Base-by-base conservation (phyloP, 2,797 vertebrate genomes). In the Cygnus olor region DNA sequence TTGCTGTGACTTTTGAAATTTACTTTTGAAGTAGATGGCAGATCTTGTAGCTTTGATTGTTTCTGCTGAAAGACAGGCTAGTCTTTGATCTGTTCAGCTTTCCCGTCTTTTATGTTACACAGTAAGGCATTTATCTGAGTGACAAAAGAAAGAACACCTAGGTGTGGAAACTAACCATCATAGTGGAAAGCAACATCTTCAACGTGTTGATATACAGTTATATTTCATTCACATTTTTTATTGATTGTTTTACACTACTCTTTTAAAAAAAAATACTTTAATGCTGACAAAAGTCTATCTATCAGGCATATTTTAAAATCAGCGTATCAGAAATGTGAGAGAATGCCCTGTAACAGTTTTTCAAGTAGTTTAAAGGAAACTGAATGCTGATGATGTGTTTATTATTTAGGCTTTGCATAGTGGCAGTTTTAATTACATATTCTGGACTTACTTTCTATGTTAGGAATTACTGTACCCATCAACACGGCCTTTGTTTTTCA, bases 11-110 rank as follows among this genome's bases (percentile, higher is more conserved):
- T 97, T 96, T 86, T 51, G 49, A 25, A 97, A 97, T 97, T 95
- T 95, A 91, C 96, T 98, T 99, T 98, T 98, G 98, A 98, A 98
- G 98, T 98, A 94, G 96, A 96, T 96, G 96, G 95, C 96, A 95
- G 94, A 94, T 97, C 97, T 97, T 96, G 74, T 80, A 96, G 97
- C 98, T 99, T 98, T 98, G 97, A 97, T 98, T 97, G 94, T 98
- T 98, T 95, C 96, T 96, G 92, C 97, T 97, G 97, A 97, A 98
- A 98, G 98, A 98, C 95, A 95, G 97, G 89, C 94, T 78, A 12
- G 84, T 71, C 97, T 98, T 98, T 98, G 96, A 97, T 97, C 91
- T 93, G 78, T 93, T 97, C 90, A 85, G 90, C 96, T 97, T 97
- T 97, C 95, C 91, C 83, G 73, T 96, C 96, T 95, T 97, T 96